Evolutionary conservation across 2,113 vertebrate genomes (phyloP).

Genomic region (Condylura cristata): DNA sequence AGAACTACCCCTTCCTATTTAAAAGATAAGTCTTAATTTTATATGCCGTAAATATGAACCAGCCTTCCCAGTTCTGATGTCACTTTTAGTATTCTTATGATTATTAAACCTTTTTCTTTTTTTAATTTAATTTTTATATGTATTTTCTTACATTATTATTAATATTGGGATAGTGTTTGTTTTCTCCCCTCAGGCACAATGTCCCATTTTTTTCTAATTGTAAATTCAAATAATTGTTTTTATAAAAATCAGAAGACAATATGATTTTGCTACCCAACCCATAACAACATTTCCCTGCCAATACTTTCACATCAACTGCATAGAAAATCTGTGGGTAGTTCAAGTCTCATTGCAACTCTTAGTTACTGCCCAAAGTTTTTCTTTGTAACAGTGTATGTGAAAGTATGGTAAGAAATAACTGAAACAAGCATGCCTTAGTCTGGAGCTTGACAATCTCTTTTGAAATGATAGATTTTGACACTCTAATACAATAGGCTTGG

Average conservation of each 20-base stretch:
- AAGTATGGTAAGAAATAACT: background rate
- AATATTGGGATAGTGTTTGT: no score
- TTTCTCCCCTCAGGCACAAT: no score
- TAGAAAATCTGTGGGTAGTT: background rate
- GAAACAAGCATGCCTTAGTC: background rate
- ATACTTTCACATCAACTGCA: background rate
- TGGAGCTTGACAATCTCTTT: background rate
- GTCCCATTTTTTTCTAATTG: background rate
- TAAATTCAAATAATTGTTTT: constrained; percentile 42
- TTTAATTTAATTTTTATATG: no score
- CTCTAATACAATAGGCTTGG: background rate
- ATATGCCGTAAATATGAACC: background rate
- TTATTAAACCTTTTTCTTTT: background rate
- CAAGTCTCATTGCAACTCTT: background rate
- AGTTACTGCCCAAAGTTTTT: background rate
- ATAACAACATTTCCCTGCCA: background rate
- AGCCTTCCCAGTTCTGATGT: background rate
- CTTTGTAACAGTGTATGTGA: no score
- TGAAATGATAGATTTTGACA: background rate
- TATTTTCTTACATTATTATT: no score
- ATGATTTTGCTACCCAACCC: background rate
- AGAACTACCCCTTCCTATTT: background rate
- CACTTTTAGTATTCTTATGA: background rate
- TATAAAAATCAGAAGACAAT: background rate
- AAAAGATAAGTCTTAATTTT: background rate